Evolutionary conservation across 2,113 vertebrate species (phyloP), one percentile per base, ranked within the genome.

Genomic region (Microtus ochrogaster): DNA sequence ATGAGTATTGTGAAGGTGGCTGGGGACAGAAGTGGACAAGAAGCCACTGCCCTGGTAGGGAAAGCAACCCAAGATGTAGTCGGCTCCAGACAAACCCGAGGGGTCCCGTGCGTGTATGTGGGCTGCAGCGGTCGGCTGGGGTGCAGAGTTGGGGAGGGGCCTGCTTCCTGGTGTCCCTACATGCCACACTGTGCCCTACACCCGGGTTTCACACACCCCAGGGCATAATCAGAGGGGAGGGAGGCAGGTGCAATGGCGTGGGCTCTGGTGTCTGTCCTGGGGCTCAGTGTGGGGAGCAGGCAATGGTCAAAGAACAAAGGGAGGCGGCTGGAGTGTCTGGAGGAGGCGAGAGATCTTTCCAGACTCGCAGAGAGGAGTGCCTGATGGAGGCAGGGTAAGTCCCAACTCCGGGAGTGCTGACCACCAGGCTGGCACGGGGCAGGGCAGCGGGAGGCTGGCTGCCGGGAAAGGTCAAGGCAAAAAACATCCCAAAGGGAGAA

Each of bases 201-300:
- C 98, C 98, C 91, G 9, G 98, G 98, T 98, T 98, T 98, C 98
- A 98, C 11, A 55, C 52, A 98, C 98, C 93, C 95, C 21, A 98
- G 94, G 94, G 97, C 14, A 89, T 97, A 94, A 98, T 91, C 97
- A 96, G 98, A 94, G 61, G 52, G 97, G 21, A 24, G 93, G 24
- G 26, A 89, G 79, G 63, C 44, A 63, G 94, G 24, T 26, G 17
- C 4, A 2, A 7, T 3, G 44, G 2, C 5, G 30, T 61, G 49
- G 9, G 33, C 52, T 9, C 1, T 17, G 28, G 47, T 2, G 68
- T 33, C 65, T 28, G 36, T 49, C 11, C 65, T n/a, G 63, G 49
- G 68, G 47, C 66, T 88, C 84, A 36, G 49, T 52, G 84, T 2
- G 22, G 30, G 65, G 47, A 9, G 49, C 33, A 26, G 49, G 47